Conservation (phyloP, 2,888 invertebrate genomes). For the Xestoiulus laeticollis region DNA sequence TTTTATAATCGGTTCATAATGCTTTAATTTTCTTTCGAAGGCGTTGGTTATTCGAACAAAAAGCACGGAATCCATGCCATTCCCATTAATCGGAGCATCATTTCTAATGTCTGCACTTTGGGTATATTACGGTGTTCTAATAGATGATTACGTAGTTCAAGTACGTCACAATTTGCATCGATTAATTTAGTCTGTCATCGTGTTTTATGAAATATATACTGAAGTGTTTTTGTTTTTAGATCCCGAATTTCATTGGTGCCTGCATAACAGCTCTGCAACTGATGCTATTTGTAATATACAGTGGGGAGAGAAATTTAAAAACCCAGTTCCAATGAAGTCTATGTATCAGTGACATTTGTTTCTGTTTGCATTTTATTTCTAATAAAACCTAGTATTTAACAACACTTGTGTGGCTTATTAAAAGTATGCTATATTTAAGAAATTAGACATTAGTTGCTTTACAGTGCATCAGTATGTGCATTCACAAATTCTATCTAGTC, state of each 20-base stretch:
- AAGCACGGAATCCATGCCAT: constrained; percentile 48
- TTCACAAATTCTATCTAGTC: too few species aligned
- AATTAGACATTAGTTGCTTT: too few species aligned
- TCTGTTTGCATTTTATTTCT: not conserved
- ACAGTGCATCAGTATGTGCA: too few species aligned
- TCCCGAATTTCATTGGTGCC: constrained; percentile 48
- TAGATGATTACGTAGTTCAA: constrained; percentile 45
- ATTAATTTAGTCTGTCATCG: not conserved
- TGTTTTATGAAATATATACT: not conserved
- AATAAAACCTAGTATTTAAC: not conserved
- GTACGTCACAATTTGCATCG: not conserved
- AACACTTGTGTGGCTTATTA: too few species aligned
- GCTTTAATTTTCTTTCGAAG: constrained; percentile 12
- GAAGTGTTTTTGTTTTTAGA: constrained; percentile 31
- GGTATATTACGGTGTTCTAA: constrained; percentile 46
- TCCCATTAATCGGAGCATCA: constrained; percentile 33
- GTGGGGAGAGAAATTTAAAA: not conserved
- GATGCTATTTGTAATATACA: constrained; percentile 38
- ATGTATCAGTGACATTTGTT: not conserved
- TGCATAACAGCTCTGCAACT: constrained; percentile 37
- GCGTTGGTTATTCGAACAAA: not conserved
- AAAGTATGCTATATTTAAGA: too few species aligned
- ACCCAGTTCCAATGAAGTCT: not conserved
- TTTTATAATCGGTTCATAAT: not conserved
- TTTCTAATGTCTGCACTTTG: constrained; percentile 41